These are phyloP conservation scores for Aldrovandia affinis DNA, from an alignment of 2,797 vertebrate genomes.

Conservation along the genomic window DNA sequence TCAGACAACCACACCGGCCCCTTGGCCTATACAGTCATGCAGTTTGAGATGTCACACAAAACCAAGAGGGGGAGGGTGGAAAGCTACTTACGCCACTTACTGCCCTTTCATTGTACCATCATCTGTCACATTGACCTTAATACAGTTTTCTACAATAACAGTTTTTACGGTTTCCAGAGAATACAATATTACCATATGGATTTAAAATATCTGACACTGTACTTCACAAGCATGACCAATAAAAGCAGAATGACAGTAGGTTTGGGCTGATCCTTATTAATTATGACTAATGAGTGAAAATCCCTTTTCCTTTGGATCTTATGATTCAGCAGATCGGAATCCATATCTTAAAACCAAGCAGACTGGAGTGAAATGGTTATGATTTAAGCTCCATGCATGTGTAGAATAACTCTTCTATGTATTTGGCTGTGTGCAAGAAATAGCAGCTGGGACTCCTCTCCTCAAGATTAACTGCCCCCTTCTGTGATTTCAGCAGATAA, in stretches of 20 bases:
- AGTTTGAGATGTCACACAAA: neutral
- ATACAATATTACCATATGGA: neutral
- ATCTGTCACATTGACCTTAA: neutral
- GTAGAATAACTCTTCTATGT: neutral
- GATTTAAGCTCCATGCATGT: neutral
- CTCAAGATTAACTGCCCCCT: no score
- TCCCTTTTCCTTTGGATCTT: neutral
- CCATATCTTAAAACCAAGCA: neutral
- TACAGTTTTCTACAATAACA: no score
- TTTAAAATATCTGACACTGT: neutral
- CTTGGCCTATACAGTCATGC: no score
- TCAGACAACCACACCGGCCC: no score
- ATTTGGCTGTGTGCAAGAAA: no score
- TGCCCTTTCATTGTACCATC: no score
- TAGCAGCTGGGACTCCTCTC: no score
- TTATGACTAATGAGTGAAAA: neutral
- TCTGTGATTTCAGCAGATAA: no score
- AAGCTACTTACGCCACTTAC: neutral
- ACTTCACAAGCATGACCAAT: neutral
- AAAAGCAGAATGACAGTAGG: neutral
- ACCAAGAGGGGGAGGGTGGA: neutral
- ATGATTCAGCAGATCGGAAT: neutral
- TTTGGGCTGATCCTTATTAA: neutral
- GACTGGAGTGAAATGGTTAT: neutral
- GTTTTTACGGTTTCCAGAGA: no score